Evolutionary conservation across 2,797 vertebrate genomes (phyloP), one percentile per base, ranked within the genome.

Genomic region (Carapus acus): DNA sequence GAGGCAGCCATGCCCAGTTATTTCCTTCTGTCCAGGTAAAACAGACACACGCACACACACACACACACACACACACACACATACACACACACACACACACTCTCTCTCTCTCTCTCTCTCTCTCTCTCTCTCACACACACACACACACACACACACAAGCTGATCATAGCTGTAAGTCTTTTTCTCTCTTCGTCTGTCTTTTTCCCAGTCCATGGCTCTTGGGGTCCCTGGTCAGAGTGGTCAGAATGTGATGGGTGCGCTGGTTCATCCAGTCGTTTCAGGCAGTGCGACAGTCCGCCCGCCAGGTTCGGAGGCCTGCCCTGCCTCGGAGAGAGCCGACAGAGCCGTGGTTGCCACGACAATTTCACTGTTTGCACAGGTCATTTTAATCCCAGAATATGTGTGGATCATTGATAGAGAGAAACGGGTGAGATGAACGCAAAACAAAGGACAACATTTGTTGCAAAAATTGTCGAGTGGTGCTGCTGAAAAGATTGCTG

Each of bases 191-290:
- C 3, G 14, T 37, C 17, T n/a, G 8, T 31, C 20, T 13, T 21
- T 43, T 6, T 49, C 15, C 8, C 27, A 94, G 93, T 90, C 36
- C 83, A 92, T 0, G 92, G 91, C 1, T 83, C 73, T 0, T 95
- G 93, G 93, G 78, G 89, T 22, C 56, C 77, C 0, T 93, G 93
- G 92, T 86, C 88, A 1, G 23, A 29, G 0, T 96, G 93, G 93
- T 88, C 90, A 0, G 72, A 77, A 14, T 96, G 93, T 16, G 82
- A 90, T 0, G 56, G 23, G 0, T 96, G 93, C 8, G 49, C 59
- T 0, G 92, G 91, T 0, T 84, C 78, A 8, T 87, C 90, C 6
- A 61, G 77, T 1, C 79, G 90, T 22, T 86, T 48, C 34, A 72
- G 92, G 34, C 49, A 57, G 2, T 94, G 93, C 22, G 85, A 71